Conservation (phyloP, 2,113 vertebrate genomes). For the Microtus pennsylvanicus region DNA sequence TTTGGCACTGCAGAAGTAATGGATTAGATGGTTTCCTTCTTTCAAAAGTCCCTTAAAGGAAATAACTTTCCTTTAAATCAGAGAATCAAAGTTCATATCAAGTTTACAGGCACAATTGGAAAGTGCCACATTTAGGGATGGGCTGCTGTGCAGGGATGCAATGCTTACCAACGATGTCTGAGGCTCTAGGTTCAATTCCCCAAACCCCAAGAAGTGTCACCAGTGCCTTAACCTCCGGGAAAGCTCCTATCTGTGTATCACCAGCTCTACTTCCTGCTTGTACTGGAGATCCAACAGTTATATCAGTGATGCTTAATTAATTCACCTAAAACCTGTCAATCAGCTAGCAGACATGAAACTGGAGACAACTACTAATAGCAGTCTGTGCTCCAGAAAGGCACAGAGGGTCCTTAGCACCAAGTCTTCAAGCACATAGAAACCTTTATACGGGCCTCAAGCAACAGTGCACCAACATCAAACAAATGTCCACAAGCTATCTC, state of each 20-base stretch:
- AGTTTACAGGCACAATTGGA: background rate
- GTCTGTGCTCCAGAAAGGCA: background rate
- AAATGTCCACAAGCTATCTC: background rate
- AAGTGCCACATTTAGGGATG: background rate
- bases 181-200: background rate
- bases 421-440: background rate
- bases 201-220: background rate
- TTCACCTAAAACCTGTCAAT: constrained; percentile 40
- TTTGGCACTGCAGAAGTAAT: background rate
- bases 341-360: background rate
- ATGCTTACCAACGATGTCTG: background rate
- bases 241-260: background rate
- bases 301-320: constrained; percentile 5
- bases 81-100: background rate
- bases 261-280: background rate
- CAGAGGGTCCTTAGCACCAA: background rate
- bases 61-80: background rate
- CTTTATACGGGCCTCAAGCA: constrained; percentile 25
- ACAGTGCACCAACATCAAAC: background rate
- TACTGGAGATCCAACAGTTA: background rate
- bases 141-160: background rate
- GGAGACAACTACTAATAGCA: background rate
- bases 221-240: background rate
- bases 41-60: constrained; percentile 25
- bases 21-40: background rate